Evolutionary conservation across 1,140 invertebrate genomes (phyloP), one percentile per base, ranked within the genome.

Genomic region (Leptopilina boulardi): DNA sequence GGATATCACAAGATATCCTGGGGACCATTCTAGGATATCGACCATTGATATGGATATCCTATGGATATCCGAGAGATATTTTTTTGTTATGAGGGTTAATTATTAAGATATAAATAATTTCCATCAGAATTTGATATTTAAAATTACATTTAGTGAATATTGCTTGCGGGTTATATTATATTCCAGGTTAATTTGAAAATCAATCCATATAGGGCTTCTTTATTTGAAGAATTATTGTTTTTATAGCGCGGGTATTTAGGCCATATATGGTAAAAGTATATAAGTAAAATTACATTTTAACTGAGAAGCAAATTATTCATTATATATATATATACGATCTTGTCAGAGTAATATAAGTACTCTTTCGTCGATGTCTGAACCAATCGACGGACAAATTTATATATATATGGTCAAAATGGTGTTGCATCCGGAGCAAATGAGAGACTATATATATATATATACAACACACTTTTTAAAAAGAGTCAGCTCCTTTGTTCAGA

Each of bases 401-500:
- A n/a, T n/a, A n/a, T n/a, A n/a, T n/a, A n/a, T n/a, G n/a, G 82
- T 78, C 76, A 23, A 66, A 66, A 66, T 78, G 26, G 19, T 44
- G 71, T 70, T 38, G 71, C 23, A 42, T 34, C 71, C 18, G 34
- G 23, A n/a, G 72, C 59, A 71, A 21, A 38, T 13, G 38, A 15
- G 44, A 59, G 66, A 71, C 47, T 13, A 76, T 30, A n/a, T 5
- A 18, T 8, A 4, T 6, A 38, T 9, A 38, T 9, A 30, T 5
- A 30, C 2, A 30, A 30, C 2, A 30, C 34, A 38, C 5, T 38
- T n/a, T n/a, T n/a, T n/a, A n/a, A 0, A 38, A 38, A 19, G 26
- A 80, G 74, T 75, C 72, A 80, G 75, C 71, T 73, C 80, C 87
- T 89, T 89, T 89, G 87, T 90, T 88, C 84, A 82, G 84, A 77